Conservation (phyloP, 2,113 vertebrate genomes). For the Balaenoptera acutorostrata region DNA sequence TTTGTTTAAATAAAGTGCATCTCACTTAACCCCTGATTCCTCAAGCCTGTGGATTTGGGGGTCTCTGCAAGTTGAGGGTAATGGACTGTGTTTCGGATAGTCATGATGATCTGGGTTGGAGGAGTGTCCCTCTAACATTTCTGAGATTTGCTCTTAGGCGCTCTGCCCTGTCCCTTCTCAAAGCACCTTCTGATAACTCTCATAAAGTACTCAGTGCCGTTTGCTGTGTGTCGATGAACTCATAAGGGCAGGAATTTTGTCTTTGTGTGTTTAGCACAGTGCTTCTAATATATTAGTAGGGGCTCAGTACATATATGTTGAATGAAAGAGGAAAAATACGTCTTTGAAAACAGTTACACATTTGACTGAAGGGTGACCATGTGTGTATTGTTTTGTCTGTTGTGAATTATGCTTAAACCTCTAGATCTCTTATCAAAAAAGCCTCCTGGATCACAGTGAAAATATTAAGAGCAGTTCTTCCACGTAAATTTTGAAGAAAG, state of each 20-base stretch:
- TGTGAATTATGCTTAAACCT: background rate
- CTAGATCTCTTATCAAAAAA: background rate
- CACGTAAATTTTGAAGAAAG: constrained; percentile 4
- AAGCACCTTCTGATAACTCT: background rate
- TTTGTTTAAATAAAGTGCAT: background rate
- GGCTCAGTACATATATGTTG: background rate
- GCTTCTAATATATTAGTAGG: background rate
- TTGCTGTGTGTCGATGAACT: background rate
- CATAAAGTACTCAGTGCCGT: background rate
- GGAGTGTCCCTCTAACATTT: background rate
- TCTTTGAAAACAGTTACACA: background rate
- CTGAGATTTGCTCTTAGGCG: background rate
- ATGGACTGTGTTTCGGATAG: background rate
- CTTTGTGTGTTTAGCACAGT: background rate
- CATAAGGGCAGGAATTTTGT: background rate
- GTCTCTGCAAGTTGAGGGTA: background rate
- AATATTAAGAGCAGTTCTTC: background rate
- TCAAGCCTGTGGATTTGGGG: background rate
- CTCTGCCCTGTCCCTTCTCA: background rate
- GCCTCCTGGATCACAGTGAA: background rate
- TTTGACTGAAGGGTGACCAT: background rate
- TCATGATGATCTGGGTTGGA: background rate
- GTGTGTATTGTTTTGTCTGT: background rate
- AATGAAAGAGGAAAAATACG: background rate
- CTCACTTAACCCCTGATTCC: background rate